These are phyloP conservation scores for Mythimna lalbum DNA, from an alignment of 2,888 invertebrate genomes.

Conservation along the genomic window DNA sequence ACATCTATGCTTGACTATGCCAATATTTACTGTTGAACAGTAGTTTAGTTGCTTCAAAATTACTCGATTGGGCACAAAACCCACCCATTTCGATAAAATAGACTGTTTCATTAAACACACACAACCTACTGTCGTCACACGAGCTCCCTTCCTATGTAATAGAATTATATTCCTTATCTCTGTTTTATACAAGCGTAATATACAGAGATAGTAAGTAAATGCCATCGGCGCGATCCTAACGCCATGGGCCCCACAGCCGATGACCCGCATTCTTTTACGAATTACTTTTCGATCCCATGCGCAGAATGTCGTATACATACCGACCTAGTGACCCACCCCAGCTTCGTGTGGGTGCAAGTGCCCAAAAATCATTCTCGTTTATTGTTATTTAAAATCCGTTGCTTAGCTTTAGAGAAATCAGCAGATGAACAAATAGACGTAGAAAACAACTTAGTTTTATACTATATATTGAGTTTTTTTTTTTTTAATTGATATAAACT, in stretches of 20 bases:
- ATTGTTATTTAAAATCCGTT: no score
- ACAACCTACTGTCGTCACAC: neutral
- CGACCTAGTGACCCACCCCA: no score
- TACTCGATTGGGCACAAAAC: neutral
- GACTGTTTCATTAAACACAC: neutral
- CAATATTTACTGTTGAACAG: neutral
- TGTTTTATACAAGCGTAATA: constrained; percentile 3
- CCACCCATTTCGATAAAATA: neutral
- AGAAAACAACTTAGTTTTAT: no score
- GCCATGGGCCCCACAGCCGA: constrained; percentile 40
- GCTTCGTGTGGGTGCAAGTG: no score
- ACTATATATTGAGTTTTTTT: neutral
- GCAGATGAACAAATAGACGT: no score
- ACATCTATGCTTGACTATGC: neutral
- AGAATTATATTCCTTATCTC: constrained; percentile 30
- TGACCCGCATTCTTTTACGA: constrained; percentile 53
- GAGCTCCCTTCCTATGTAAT: constrained; percentile 6
- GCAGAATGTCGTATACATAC: neutral
- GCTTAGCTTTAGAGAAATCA: no score
- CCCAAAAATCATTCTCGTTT: no score
- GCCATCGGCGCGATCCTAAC: constrained; percentile 20
- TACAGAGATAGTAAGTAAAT: constrained; percentile 24
- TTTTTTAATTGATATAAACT: no score
- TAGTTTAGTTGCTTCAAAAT: neutral
- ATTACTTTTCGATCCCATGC: constrained; percentile 43